Base-by-base conservation (phyloP, 1,140 invertebrate genomes). In the Bicyclus anynana region DNA sequence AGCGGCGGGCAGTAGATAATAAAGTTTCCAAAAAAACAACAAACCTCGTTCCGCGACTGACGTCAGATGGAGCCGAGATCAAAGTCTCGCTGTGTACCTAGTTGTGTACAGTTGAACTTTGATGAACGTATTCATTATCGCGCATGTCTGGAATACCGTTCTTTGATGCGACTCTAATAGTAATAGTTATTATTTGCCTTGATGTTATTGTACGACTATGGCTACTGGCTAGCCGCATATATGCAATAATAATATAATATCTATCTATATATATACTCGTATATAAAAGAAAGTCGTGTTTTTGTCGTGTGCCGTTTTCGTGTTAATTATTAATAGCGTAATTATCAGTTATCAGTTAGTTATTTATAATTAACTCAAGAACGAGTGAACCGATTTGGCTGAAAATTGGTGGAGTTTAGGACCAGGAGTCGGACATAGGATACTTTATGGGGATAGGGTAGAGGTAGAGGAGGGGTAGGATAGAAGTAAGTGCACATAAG, bases 331-430 rank as follows among this genome's bases (percentile, higher is more conserved):
- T n/a, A n/a, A n/a, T n/a, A n/a, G n/a, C n/a, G n/a, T n/a, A n/a
- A n/a, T n/a, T n/a, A n/a, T n/a, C n/a, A n/a, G n/a, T n/a, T n/a
- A n/a, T n/a, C n/a, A n/a, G n/a, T n/a, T n/a, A n/a, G n/a, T n/a
- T n/a, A n/a, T n/a, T n/a, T n/a, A n/a, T n/a, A n/a, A n/a, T n/a
- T 57, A 53, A 52, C 49, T 62, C 48, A 56, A 49, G 37, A 57
- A 53, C 54, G 27, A 46, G 65, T 71, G 58, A 37, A 61, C 59
- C 46, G 52, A 61, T 61, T 55, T 61, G 52, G 59, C 52, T 54
- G 52, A 54, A 54, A 54, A 54, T 54, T 54, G 52, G 38, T 16
- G 38, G 17, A 10, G 38, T n/a, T n/a, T n/a, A n/a, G n/a, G n/a
- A n/a, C n/a, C n/a, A n/a, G n/a, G n/a, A n/a, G n/a, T n/a, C n/a